Percentiles rank a stretch among this genome's conserved stretches.
These are phyloP conservation scores for Cariama cristata DNA, from an alignment of 2,113 vertebrate genomes.

Conservation along the genomic window DNA sequence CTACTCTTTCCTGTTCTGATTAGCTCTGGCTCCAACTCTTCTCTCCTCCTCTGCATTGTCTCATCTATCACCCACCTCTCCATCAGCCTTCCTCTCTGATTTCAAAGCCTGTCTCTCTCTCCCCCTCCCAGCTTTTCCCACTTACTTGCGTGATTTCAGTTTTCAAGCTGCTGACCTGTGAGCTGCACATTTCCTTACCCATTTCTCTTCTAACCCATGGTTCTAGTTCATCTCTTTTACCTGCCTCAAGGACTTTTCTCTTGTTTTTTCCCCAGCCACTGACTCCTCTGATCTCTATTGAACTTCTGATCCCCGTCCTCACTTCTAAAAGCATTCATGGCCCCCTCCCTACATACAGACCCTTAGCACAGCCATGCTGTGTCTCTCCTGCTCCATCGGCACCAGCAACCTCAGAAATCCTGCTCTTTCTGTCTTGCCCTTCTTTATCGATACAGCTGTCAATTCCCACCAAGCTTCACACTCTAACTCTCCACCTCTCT, in stretches of 20 bases:
- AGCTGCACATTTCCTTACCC: not conserved
- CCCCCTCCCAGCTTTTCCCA: not conserved
- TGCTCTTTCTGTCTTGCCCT: not conserved
- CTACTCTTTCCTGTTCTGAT: slow-evolving; percentile 32
- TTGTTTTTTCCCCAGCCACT: not conserved
- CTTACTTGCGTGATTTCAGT: not conserved
- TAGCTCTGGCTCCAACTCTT: not conserved
- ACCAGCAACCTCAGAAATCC: not conserved
- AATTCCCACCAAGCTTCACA: not conserved
- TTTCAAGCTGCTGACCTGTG: not conserved
- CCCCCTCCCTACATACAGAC: fast-evolving
- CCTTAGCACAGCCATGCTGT: not conserved
- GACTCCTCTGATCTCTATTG: not conserved
- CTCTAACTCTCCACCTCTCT: not conserved
- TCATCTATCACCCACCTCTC: slow-evolving; percentile 32
- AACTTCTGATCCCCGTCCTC: not conserved
- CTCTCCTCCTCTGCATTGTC: slow-evolving; percentile 42
- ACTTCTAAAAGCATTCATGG: not conserved
- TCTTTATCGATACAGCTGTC: not conserved
- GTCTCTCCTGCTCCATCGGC: not conserved
- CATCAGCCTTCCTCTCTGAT: not conserved
- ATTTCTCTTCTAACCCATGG: not conserved
- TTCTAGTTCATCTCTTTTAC: not conserved
- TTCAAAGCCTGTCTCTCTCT: not conserved
- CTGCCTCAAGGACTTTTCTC: not conserved